These are phyloP conservation scores for Meandrusa payeni DNA, from an alignment of 2,888 invertebrate genomes.

Conservation along the genomic window DNA sequence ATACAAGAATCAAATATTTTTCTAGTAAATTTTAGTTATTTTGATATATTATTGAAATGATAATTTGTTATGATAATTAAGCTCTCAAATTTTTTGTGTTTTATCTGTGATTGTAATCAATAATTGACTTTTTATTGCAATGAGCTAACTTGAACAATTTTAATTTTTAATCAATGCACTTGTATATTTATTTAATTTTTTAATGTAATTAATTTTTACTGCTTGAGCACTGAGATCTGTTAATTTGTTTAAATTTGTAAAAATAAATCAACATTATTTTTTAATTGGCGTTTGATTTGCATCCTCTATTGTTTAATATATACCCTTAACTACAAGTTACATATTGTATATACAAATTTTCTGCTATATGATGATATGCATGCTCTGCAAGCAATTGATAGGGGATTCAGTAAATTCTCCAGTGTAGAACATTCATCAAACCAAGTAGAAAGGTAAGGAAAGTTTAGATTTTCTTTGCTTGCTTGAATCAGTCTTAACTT, in stretches of 20 bases:
- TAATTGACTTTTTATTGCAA: constrained; percentile 54
- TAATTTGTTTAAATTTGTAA: constrained; percentile 69
- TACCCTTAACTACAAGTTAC: too few relatives aligned
- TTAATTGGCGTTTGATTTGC: constrained; percentile 16
- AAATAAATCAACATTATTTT: constrained; percentile 28
- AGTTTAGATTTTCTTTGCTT: too few relatives aligned
- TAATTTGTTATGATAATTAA: constrained; percentile 35
- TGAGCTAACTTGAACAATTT: constrained; percentile 69
- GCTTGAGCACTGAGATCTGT: constrained; percentile 78
- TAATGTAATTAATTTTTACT: constrained; percentile 68
- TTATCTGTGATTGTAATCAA: constrained; percentile 74
- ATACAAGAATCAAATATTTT: constrained; percentile 21
- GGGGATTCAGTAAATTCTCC: too few relatives aligned
- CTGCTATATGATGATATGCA: too few relatives aligned
- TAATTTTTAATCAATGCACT: constrained; percentile 66
- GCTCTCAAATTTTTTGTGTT: constrained; percentile 69
- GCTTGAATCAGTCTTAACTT: too few relatives aligned
- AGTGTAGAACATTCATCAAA: too few relatives aligned
- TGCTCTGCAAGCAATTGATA: too few relatives aligned
- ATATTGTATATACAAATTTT: too few relatives aligned
- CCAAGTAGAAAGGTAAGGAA: too few relatives aligned
- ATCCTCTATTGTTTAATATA: constrained; percentile 1
- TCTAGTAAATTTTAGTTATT: constrained; percentile 15
- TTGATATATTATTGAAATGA: constrained; percentile 23
- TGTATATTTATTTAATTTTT: constrained; percentile 74